These are phyloP conservation scores for Pseudopodoces humilis DNA, from an alignment of 2,113 vertebrate genomes.

Conservation along the genomic window DNA sequence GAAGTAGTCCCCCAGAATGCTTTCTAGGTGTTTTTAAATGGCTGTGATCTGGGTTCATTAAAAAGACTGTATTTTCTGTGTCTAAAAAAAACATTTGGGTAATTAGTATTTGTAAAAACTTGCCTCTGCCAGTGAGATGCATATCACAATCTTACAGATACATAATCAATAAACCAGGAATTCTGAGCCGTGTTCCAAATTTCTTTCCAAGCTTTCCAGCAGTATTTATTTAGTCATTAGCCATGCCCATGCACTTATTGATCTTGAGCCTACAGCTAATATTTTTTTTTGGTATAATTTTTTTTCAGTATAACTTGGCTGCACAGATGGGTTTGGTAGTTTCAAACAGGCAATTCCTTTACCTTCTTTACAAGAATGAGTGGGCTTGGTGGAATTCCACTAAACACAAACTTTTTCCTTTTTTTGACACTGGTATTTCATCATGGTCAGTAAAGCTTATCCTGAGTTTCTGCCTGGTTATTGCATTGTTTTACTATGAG, in stretches of 20 bases:
- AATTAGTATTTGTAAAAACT: background rate
- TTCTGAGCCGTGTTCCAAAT: background rate
- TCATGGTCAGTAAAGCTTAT: background rate
- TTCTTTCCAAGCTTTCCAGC: background rate
- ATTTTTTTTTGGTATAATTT: background rate
- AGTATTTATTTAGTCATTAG: background rate
- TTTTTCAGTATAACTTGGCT: background rate
- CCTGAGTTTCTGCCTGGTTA: background rate
- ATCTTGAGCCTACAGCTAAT: background rate
- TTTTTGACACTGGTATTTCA: background rate
- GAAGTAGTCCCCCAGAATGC: background rate
- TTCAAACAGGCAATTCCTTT: background rate
- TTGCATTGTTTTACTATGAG: background rate
- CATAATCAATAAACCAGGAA: background rate
- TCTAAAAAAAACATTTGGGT: background rate
- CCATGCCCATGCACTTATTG: background rate
- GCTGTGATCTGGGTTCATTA: background rate
- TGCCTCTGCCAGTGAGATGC: background rate
- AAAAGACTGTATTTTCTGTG: background rate
- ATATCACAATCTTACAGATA: background rate
- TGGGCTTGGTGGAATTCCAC: background rate
- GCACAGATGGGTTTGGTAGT: background rate
- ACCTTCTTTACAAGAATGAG: background rate
- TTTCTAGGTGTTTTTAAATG: background rate
- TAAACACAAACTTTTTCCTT: background rate